Evolutionary conservation across 2,113 vertebrate genomes (phyloP).

Genomic region (Sylvicapra grimmia): DNA sequence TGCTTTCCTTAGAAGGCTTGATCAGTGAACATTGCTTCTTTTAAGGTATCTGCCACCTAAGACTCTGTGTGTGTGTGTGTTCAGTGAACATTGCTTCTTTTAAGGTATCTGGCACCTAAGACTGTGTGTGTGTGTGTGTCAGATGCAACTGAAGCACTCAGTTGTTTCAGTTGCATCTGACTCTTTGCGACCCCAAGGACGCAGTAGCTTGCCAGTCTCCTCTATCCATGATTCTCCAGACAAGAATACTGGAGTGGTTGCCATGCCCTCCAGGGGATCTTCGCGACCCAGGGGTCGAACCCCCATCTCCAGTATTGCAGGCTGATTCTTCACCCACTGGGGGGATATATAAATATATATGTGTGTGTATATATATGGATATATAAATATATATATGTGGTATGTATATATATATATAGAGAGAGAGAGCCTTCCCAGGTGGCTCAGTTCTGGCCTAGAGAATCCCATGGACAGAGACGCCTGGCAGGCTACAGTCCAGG

Average conservation of each 20-base stretch:
- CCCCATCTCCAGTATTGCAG: neutral
- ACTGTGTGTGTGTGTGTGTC: neutral
- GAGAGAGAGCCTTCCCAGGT: neutral
- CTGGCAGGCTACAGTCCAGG: neutral
- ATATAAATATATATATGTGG: no score
- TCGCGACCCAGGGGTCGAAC: neutral
- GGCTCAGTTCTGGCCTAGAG: neutral
- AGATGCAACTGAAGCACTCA: no score
- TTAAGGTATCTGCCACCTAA: neutral
- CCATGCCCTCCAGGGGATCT: neutral
- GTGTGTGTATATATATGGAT: no score
- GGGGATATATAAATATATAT: no score
- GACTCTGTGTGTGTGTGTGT: neutral
- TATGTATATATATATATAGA: fast-evolving
- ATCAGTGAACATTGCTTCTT: neutral
- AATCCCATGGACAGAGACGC: neutral
- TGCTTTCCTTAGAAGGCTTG: neutral
- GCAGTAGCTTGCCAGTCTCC: neutral
- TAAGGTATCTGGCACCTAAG: no score
- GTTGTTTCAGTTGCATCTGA: neutral
- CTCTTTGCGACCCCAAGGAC: neutral
- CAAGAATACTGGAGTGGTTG: neutral
- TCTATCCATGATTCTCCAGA: neutral
- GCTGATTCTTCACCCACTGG: neutral
- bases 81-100: no score